phyloP scores from a whole-genome alignment of 2,797 vertebrate species.

The Propithecus deckenii region DNA sequence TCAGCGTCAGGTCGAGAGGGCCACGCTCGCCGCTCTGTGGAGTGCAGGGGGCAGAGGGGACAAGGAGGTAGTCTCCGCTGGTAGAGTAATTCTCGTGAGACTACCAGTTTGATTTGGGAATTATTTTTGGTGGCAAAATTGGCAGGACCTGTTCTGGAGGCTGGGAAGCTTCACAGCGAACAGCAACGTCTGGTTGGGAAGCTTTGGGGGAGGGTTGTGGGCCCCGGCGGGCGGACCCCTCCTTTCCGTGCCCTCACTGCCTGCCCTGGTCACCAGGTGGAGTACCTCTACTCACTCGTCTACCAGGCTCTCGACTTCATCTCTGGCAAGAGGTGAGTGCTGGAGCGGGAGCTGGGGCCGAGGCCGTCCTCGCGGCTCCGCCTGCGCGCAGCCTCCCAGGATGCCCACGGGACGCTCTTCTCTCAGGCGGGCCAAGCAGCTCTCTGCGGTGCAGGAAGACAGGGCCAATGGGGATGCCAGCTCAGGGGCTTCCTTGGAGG shows the following conservation, averaged over 20 bases:
- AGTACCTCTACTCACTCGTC: conserved; percentile 94
- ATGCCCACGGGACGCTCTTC: accelerated
- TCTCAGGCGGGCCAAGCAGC: conserved; percentile 82
- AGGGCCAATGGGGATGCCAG: conserved; percentile 58
- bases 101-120: no score
- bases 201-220: neutral
- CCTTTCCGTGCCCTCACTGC: neutral
- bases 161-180: neutral
- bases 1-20: neutral
- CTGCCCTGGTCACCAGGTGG: conserved; percentile 88
- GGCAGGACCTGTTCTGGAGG: neutral
- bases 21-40: neutral
- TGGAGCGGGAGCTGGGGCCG: accelerated
- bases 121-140: neutral
- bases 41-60: neutral
- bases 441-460: conserved; percentile 68
- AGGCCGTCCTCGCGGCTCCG: neutral
- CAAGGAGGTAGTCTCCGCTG: neutral
- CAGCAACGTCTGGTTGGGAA: neutral
- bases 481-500: conserved; percentile 38
- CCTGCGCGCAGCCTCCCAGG: accelerated
- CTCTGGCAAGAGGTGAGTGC: conserved; percentile 90
- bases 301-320: conserved; percentile 94
- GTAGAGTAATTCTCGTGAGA: neutral
- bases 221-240: neutral